Evolutionary conservation across 2,797 vertebrate genomes (phyloP).

Genomic region (Lacerta viridis): DNA sequence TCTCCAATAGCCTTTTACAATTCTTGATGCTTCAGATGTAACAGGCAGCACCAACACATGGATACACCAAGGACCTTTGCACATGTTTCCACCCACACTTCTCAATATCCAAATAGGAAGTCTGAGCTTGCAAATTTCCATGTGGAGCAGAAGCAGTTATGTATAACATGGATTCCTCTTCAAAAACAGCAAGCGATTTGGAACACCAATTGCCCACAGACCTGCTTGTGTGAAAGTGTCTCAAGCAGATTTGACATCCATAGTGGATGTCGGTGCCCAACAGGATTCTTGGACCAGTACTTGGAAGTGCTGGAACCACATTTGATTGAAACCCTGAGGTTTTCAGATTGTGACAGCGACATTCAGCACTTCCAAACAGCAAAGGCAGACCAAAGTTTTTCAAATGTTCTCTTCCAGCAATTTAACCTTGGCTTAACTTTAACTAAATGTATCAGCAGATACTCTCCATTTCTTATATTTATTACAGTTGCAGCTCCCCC

Average conservation of each 20-base stretch:
- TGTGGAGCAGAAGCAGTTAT: background rate
- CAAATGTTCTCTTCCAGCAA: background rate
- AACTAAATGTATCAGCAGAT: background rate
- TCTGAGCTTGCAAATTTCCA: background rate
- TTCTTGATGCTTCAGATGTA: background rate
- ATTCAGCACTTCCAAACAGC: background rate
- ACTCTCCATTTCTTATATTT: background rate
- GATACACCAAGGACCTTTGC: background rate
- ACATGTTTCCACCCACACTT: background rate
- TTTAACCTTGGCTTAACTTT: background rate
- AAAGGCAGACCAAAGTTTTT: background rate
- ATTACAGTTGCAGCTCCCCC: background rate
- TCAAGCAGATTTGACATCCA: background rate
- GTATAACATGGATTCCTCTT: background rate
- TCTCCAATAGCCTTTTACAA: background rate
- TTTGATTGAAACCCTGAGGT: background rate
- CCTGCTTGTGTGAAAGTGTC: background rate
- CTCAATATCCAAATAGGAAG: background rate
- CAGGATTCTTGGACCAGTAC: background rate
- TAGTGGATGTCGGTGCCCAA: background rate
- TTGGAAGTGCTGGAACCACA: background rate
- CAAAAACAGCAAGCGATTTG: background rate
- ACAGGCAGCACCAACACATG: background rate
- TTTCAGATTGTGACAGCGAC: background rate
- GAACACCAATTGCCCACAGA: background rate